Percentiles rank a stretch among this genome's conserved stretches.
phyloP scores from a whole-genome alignment of 92 coral and sea anemone genomes.

The Pocillopora grandis region DNA sequence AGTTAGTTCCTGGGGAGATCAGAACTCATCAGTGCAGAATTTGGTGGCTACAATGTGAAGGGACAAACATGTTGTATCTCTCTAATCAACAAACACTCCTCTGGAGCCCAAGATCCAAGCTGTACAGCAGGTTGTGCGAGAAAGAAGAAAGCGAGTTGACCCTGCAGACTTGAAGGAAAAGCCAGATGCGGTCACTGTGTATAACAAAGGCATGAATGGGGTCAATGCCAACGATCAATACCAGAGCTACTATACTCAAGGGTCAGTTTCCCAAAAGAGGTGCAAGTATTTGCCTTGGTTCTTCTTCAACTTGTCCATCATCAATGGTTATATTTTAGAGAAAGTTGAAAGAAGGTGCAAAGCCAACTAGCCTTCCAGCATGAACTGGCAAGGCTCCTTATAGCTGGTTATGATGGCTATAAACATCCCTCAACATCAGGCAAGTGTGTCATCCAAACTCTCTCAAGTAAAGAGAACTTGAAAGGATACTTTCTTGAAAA shows the following conservation, averaged over 20 bases:
- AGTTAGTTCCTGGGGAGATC: conserved; percentile 14
- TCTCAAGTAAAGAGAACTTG: no score
- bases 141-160: conserved; percentile 11
- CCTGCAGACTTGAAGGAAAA: not conserved
- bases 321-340: conserved; percentile 33
- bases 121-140: not conserved
- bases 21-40: conserved; percentile 19
- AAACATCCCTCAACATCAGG: no score
- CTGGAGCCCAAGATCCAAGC: conserved; percentile 26
- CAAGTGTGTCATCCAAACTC: no score
- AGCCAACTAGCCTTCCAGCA: conserved; percentile 24
- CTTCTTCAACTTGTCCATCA: conserved; percentile 41
- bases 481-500: no score
- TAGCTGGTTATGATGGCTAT: not conserved
- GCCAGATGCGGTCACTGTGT: not conserved
- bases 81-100: conserved; percentile 13
- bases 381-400: conserved; percentile 29
- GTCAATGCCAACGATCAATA: conserved; percentile 33
- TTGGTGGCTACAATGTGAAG: conserved; percentile 31
- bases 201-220: conserved; percentile 33
- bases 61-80: conserved; percentile 32
- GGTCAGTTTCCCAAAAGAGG: conserved; percentile 34
- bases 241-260: not conserved
- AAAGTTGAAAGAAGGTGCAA: not conserved
- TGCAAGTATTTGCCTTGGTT: conserved; percentile 54